Evolutionary conservation across 2,113 vertebrate species (phyloP), one percentile per base, ranked within the genome.

Genomic region (Fulica atra): DNA sequence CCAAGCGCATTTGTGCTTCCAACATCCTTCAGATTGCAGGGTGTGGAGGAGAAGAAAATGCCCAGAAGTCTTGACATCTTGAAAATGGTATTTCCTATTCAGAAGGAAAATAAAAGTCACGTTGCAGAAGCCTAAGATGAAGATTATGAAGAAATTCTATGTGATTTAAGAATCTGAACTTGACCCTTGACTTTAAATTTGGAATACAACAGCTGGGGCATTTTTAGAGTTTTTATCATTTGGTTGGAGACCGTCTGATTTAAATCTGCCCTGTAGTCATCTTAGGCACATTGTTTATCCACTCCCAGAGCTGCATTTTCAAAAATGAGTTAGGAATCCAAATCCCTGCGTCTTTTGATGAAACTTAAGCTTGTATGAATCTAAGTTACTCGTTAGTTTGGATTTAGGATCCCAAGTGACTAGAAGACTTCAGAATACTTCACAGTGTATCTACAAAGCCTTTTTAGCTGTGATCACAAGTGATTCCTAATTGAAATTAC

Each of bases 111-210:
- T 23, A 25, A 79, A 79, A 91, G 63, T 65, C 29, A 40, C 6
- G 2, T 66, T 81, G 29, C 72, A 59, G 88, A 84, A 65, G 53
- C 40, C 51, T 42, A 51, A 85, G 25, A 86, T 13, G 56, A 69
- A 96, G 20, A 76, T 81, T 69, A 80, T 85, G 54, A 87, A 89
- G 77, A 85, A 31, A 72, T 92, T 92, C 44, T 20, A 5, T 38
- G n/a, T 61, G 70, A 89, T 88, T 87, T 81, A 91, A 92, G 84
- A 81, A n/a, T 65, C 63, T 77, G 65, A 87, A 91, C 93, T 94
- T 95, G 87, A 96, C 89, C 61, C 81, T 89, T 91, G 61, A 44
- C 70, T 95, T 97, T 93, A 96, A 96, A 95, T 97, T 95, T 97
- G 96, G 94, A 93, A 89, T 69, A 85, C 77, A 95, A 93, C 93